These are phyloP conservation scores for Drosophila atripex DNA, from an alignment of 2,888 invertebrate genomes.

Conservation along the genomic window DNA sequence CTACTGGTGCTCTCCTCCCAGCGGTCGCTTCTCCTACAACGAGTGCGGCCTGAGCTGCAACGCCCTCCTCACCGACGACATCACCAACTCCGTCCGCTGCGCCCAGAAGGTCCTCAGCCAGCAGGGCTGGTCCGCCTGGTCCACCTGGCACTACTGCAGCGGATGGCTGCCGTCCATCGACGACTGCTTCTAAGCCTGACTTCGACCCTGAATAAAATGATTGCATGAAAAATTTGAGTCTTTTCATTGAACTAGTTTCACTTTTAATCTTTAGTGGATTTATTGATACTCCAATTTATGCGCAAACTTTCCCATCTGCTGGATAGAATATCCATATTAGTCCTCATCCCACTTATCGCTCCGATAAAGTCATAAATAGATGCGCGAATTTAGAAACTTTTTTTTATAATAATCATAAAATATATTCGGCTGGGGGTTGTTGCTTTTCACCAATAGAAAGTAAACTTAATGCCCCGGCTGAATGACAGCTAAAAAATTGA, in stretches of 20 bases:
- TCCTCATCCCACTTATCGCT: slow-evolving; percentile 29
- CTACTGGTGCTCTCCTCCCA: slow-evolving; percentile 78
- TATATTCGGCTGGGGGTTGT: slow-evolving; percentile 52
- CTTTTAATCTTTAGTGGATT: slow-evolving; percentile 47
- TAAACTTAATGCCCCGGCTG: slow-evolving; percentile 60
- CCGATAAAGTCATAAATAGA: slow-evolving; percentile 54
- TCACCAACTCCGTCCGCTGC: slow-evolving; percentile 71
- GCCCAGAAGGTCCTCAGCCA: slow-evolving; percentile 69
- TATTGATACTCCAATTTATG: slow-evolving; percentile 1
- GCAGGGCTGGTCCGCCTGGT: slow-evolving; percentile 81
- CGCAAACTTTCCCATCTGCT: slow-evolving; percentile 33
- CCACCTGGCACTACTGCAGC: slow-evolving; percentile 70
- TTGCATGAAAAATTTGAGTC: slow-evolving; percentile 1
- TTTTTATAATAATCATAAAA: slow-evolving; percentile 38
- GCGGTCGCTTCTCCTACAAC: slow-evolving; percentile 72
- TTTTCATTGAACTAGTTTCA: not conserved
- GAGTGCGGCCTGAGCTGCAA: slow-evolving; percentile 73
- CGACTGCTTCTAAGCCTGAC: slow-evolving; percentile 66
- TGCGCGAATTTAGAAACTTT: slow-evolving; percentile 59
- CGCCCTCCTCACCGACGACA: slow-evolving; percentile 72
- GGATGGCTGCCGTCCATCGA: slow-evolving; percentile 71
- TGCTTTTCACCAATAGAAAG: slow-evolving; percentile 63
- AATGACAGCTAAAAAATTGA: slow-evolving; percentile 60
- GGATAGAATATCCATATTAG: slow-evolving; percentile 25
- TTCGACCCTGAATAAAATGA: slow-evolving; percentile 5